Conservation (phyloP, 2,113 vertebrate species). For the Grantiella picta region DNA sequence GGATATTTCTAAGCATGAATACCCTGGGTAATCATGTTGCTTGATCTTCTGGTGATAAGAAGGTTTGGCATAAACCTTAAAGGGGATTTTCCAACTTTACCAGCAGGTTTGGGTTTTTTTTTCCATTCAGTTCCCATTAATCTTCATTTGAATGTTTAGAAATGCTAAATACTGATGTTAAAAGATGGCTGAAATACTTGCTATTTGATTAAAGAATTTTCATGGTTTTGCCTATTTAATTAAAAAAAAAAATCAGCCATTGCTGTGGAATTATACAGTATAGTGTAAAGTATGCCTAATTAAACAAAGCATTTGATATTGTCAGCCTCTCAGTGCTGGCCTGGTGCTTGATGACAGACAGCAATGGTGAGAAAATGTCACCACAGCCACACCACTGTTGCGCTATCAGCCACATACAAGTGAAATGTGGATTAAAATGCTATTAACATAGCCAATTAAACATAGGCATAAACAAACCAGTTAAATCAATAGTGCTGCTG, state of each 20-base stretch:
- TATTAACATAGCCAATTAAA: slow-evolving; percentile 76
- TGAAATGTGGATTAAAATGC: slow-evolving; percentile 71
- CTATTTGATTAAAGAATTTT: neutral
- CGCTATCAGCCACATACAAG: slow-evolving; percentile 55
- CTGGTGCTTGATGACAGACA: slow-evolving; percentile 9
- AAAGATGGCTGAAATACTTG: neutral
- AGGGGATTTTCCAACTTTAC: neutral
- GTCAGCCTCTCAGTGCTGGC: neutral
- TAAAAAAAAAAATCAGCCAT: neutral
- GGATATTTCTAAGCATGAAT: neutral
- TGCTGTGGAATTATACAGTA: neutral
- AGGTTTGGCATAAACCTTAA: neutral
- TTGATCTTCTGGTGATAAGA: neutral
- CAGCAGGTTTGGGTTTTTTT: neutral
- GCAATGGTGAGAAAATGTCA: slow-evolving; percentile 55
- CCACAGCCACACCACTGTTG: slow-evolving; percentile 23
- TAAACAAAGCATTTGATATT: slow-evolving; percentile 27
- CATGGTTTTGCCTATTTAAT: slow-evolving; percentile 1
- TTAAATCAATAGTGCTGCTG: slow-evolving; percentile 65
- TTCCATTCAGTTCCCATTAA: neutral
- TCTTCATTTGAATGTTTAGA: slow-evolving; percentile 10
- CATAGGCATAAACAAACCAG: slow-evolving; percentile 71
- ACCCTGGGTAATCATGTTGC: neutral
- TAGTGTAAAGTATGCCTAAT: slow-evolving; percentile 31
- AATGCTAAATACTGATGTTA: neutral